Evolutionary conservation across 2,888 invertebrate genomes (phyloP).

Genomic region (Cephalotes varians): DNA sequence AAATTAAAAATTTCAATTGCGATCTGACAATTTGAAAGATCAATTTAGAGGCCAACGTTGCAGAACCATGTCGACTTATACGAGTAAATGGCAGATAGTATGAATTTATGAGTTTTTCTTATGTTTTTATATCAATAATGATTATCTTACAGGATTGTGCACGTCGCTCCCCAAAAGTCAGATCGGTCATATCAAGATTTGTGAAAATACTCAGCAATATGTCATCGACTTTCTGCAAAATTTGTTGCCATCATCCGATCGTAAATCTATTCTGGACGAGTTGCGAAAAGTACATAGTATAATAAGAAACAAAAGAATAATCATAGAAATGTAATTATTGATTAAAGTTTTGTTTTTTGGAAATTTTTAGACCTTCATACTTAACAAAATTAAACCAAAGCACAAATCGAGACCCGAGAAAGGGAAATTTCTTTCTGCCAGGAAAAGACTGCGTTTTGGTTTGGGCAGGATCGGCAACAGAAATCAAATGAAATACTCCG

Average conservation of each 20-base stretch:
- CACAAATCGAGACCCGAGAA: slow-evolving; percentile 85
- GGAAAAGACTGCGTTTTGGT: slow-evolving; percentile 88
- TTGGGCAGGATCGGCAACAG: slow-evolving; percentile 89
- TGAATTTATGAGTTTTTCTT: background rate
- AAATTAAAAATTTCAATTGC: background rate
- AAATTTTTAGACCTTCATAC: slow-evolving; percentile 82
- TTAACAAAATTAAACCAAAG: slow-evolving; percentile 83
- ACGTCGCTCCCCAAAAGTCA: slow-evolving; percentile 75
- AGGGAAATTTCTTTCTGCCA: slow-evolving; percentile 87
- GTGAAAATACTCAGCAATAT: slow-evolving; percentile 79
- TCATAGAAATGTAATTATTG: slow-evolving; percentile 20
- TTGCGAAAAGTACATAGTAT: slow-evolving; percentile 81
- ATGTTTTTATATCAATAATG: background rate
- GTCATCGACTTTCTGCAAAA: slow-evolving; percentile 80
- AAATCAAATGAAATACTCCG: slow-evolving; percentile 88
- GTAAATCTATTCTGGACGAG: slow-evolving; percentile 77
- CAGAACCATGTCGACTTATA: background rate
- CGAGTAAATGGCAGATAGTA: background rate
- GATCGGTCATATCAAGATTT: slow-evolving; percentile 75
- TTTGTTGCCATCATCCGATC: slow-evolving; percentile 80
- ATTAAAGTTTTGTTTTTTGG: slow-evolving; percentile 5
- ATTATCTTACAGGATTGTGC: slow-evolving; percentile 76
- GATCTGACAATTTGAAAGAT: background rate
- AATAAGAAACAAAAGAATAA: background rate
- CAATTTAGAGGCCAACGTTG: background rate